Evolutionary conservation across 1,140 invertebrate genomes (phyloP).

Genomic region (Myzus persicae): DNA sequence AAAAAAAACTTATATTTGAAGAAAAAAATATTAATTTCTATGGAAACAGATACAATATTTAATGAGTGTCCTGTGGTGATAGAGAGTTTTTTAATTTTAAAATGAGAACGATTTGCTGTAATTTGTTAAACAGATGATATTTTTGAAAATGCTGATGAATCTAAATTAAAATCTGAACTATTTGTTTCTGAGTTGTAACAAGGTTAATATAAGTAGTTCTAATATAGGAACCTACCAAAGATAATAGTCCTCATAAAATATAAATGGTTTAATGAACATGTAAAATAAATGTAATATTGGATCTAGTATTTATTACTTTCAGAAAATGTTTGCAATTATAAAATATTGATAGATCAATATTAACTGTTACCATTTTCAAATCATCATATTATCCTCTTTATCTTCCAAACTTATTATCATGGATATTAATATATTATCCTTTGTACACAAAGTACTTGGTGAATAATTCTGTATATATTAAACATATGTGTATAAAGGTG

Average conservation of each 20-base stretch:
- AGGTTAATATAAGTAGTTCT: too few species aligned
- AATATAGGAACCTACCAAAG: background rate
- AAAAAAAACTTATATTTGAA: background rate
- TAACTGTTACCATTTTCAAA: background rate
- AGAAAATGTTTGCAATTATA: background rate
- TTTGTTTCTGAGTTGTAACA: background rate
- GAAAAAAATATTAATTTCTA: background rate
- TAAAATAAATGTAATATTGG: background rate
- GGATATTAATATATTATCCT: background rate
- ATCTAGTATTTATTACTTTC: background rate
- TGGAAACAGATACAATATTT: background rate
- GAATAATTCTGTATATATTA: too few species aligned
- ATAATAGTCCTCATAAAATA: background rate
- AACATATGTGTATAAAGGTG: background rate
- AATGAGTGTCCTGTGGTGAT: too few species aligned
- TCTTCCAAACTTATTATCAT: background rate
- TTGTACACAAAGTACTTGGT: too few species aligned
- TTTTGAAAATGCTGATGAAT: background rate
- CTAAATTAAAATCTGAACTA: background rate
- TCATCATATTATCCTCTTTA: background rate
- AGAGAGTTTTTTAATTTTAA: too few species aligned
- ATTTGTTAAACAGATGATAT: background rate
- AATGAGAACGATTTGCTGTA: background rate
- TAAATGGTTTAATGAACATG: background rate
- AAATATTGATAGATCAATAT: background rate